phyloP scores from a whole-genome alignment of 2,888 invertebrate species.

The Dendrolimus pini region DNA sequence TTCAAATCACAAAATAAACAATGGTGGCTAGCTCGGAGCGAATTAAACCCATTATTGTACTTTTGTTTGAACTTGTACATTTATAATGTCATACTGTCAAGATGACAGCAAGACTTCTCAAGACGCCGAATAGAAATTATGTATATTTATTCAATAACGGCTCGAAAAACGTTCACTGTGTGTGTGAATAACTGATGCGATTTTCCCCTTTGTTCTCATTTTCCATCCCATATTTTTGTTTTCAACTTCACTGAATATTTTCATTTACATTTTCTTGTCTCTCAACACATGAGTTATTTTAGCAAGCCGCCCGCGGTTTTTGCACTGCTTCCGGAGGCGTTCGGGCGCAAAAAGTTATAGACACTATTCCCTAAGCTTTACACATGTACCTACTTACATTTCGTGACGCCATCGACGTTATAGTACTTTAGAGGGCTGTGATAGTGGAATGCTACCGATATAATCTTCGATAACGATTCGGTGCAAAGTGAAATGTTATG shows the following conservation, averaged over 20 bases:
- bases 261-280: constrained; percentile 60
- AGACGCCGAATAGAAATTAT: constrained; percentile 53
- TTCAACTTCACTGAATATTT: constrained; percentile 64
- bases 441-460: not conserved
- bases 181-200: constrained; percentile 55
- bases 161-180: constrained; percentile 56
- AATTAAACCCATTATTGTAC: constrained; percentile 5
- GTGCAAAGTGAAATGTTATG: not conserved
- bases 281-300: constrained; percentile 54
- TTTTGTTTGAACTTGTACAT: constrained; percentile 9
- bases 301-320: constrained; percentile 29
- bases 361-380: constrained; percentile 22
- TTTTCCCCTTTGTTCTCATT: constrained; percentile 56
- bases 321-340: constrained; percentile 28
- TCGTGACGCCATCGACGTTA: constrained; percentile 5
- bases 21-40: not conserved
- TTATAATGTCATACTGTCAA: constrained; percentile 19
- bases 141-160: constrained; percentile 68
- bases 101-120: constrained; percentile 38
- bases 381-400: constrained; percentile 14
- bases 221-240: constrained; percentile 63
- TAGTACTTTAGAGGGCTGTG: constrained; percentile 2
- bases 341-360: constrained; percentile 30
- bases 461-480: not conserved
- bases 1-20: not conserved